These are phyloP conservation scores for Ariopsis seemanni DNA, from an alignment of 2,113 vertebrate species.

Conservation along the genomic window DNA sequence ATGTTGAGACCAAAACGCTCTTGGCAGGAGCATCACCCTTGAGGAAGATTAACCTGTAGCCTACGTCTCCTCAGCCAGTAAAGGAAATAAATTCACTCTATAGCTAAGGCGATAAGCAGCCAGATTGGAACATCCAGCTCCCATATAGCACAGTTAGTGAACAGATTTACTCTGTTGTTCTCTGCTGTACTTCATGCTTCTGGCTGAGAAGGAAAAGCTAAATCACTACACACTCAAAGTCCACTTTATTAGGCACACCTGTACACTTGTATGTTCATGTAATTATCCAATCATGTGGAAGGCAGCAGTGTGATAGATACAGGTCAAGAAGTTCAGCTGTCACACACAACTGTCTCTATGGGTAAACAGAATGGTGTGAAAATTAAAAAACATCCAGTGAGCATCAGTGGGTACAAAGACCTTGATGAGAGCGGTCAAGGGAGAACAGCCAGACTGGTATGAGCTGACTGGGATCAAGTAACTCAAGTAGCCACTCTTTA, in stretches of 20 bases:
- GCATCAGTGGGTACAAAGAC: background rate
- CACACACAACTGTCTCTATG: background rate
- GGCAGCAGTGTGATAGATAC: background rate
- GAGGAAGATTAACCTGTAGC: constrained; percentile 44
- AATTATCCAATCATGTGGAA: background rate
- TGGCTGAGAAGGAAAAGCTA: background rate
- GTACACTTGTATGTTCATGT: background rate
- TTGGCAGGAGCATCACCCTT: constrained; percentile 29
- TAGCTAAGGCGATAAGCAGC: constrained; percentile 8
- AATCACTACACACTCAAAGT: background rate
- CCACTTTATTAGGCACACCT: background rate
- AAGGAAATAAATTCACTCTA: constrained; percentile 41
- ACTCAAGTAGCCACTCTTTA: background rate
- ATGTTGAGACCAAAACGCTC: constrained; percentile 25
- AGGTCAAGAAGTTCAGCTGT: background rate
- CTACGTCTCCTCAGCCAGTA: constrained; percentile 34
- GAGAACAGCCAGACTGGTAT: background rate
- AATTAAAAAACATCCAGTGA: background rate
- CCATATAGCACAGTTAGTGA: background rate
- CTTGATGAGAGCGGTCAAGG: background rate
- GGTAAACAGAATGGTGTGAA: background rate
- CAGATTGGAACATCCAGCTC: background rate
- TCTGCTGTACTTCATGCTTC: background rate
- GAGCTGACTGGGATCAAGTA: background rate
- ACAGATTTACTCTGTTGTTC: constrained; percentile 5